A percentile compares a stretch with the other conserved stretches of the same genome.
Evolutionary conservation across 1,140 invertebrate species (phyloP).

Genomic region (Saxidomus purpurata): DNA sequence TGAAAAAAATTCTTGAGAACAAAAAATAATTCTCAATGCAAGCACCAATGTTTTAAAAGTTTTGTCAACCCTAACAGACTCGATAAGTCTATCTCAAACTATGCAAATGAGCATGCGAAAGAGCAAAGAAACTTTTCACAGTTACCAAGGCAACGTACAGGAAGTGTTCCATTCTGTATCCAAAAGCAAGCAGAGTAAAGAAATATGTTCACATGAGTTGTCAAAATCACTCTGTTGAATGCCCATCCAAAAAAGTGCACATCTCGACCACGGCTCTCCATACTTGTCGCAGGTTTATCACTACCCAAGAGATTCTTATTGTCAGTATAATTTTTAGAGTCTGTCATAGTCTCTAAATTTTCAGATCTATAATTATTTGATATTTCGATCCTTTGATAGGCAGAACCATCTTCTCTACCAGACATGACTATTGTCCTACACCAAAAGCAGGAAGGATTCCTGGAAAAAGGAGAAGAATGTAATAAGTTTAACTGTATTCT

Average conservation of each 20-base stretch:
- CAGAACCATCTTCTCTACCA: not conserved
- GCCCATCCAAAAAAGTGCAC: slow-evolving; percentile 3
- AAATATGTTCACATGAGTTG: slow-evolving; percentile 83
- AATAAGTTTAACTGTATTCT: too few relatives aligned
- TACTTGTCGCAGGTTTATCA: not conserved
- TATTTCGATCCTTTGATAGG: not conserved
- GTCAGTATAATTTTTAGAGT: not conserved
- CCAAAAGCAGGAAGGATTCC: not conserved
- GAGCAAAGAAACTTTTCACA: too few relatives aligned
- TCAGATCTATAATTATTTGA: not conserved
- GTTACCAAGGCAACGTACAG: slow-evolving; percentile 73
- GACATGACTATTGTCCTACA: not conserved
- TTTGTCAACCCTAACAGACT: too few relatives aligned
- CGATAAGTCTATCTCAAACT: too few relatives aligned
- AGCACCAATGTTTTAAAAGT: too few relatives aligned
- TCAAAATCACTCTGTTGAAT: slow-evolving; percentile 72
- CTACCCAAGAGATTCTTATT: not conserved
- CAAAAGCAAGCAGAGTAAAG: slow-evolving; percentile 83
- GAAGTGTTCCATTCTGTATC: slow-evolving; percentile 82
- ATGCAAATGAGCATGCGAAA: too few relatives aligned
- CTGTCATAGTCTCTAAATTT: not conserved
- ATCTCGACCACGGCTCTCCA: not conserved
- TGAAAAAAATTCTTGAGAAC: too few relatives aligned
- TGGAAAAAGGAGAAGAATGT: not conserved
- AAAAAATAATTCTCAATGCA: too few relatives aligned